Percentiles rank a stretch among this genome's conserved stretches.
These are phyloP conservation scores for Strongylocentrotus purpuratus DNA, from an alignment of 35 echinoderm and acorn worm genomes.

Conservation along the genomic window DNA sequence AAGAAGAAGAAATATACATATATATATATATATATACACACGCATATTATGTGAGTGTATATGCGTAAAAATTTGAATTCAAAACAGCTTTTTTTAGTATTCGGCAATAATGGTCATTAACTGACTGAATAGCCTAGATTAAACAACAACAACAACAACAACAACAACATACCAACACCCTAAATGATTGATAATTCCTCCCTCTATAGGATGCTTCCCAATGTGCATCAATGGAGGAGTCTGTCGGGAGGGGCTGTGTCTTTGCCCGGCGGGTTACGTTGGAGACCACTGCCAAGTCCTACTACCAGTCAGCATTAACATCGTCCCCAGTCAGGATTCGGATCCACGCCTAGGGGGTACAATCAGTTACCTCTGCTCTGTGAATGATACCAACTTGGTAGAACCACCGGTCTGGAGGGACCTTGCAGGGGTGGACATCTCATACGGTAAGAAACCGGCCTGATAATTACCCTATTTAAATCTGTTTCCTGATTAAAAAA, in stretches of 20 bases:
- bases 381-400: slow-evolving; percentile 63
- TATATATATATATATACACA: too few relatives aligned
- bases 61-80: too few relatives aligned
- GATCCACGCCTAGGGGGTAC: slow-evolving; percentile 63
- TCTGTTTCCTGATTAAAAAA: too few relatives aligned
- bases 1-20: too few relatives aligned
- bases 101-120: too few relatives aligned
- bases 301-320: slow-evolving; percentile 44
- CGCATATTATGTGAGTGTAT: too few relatives aligned
- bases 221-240: slow-evolving; percentile 78
- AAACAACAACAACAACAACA: too few relatives aligned
- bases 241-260: slow-evolving; percentile 65
- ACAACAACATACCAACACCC: too few relatives aligned
- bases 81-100: too few relatives aligned
- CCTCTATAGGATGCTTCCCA: slow-evolving; percentile 69
- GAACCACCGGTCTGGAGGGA: slow-evolving; percentile 66
- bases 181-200: neutral
- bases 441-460: neutral
- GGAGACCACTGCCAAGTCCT: slow-evolving; percentile 60
- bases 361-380: slow-evolving; percentile 59
- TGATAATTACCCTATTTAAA: too few relatives aligned
- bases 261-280: slow-evolving; percentile 72
- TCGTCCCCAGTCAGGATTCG: slow-evolving; percentile 31
- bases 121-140: too few relatives aligned
- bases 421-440: slow-evolving; percentile 44